A percentile compares a stretch with the other conserved stretches of the same genome.
Conservation (phyloP, 2,888 invertebrate species). For the Latrodectus hesperus region DNA sequence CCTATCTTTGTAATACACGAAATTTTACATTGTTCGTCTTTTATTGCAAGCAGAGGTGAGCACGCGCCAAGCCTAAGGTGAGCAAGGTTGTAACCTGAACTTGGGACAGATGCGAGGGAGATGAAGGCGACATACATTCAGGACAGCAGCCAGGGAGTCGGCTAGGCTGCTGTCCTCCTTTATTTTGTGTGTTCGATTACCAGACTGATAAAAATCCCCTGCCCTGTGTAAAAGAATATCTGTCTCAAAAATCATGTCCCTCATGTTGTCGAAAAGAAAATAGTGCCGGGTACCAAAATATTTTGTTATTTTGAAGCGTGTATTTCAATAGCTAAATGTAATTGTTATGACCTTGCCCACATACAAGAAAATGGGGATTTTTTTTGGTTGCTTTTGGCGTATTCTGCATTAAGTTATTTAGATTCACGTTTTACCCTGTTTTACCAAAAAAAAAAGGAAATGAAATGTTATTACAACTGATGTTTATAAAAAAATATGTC, state of each 20-base stretch:
- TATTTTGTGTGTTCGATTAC: constrained; percentile 12
- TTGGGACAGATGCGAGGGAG: constrained; percentile 26
- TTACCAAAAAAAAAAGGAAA: too few species aligned
- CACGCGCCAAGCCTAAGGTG: constrained; percentile 21
- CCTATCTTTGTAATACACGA: constrained; percentile 11
- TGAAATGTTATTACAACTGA: too few species aligned
- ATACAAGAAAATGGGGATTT: neutral
- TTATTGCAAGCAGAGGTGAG: constrained; percentile 21
- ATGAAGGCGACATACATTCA: constrained; percentile 12
- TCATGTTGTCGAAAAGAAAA: constrained; percentile 9
- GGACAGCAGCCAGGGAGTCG: constrained; percentile 10
- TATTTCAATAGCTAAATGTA: constrained; percentile 17
- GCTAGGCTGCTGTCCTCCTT: neutral
- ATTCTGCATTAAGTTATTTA: neutral
- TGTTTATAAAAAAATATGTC: too few species aligned
- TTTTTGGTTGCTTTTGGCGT: neutral
- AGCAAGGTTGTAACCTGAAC: constrained; percentile 23
- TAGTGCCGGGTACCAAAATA: constrained; percentile 37
- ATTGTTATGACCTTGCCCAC: constrained; percentile 20
- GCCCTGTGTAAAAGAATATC: constrained; percentile 30
- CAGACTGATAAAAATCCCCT: constrained; percentile 1
- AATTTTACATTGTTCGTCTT: neutral
- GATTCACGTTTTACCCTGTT: neutral
- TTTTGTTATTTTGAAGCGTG: constrained; percentile 20
- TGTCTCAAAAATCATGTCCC: constrained; percentile 6